Conservation (phyloP, 1,140 invertebrate species). For the Drosophila athabasca region DNA sequence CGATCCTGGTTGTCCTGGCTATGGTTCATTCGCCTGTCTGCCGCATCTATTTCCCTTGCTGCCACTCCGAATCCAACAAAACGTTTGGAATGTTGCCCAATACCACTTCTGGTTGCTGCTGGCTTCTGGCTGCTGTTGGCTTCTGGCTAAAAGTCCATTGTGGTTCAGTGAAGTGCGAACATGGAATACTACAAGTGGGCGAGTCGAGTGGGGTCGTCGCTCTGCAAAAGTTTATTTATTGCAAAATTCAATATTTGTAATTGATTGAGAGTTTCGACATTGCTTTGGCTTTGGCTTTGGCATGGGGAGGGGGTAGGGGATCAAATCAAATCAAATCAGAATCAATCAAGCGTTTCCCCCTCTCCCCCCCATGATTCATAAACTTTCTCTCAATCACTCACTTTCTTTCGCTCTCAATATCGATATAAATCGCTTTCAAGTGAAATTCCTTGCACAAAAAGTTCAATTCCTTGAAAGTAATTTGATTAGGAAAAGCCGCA, state of each 20-base stretch:
- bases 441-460: neutral
- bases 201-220: neutral
- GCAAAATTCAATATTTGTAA: conserved; percentile 6
- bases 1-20: neutral
- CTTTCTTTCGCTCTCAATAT: conserved; percentile 4
- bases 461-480: conserved; percentile 29
- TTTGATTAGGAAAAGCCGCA: conserved; percentile 29
- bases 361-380: too few species aligned
- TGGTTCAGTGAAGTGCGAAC: conserved; percentile 55
- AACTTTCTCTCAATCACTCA: conserved; percentile 11
- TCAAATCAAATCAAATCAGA: neutral
- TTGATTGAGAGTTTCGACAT: too few species aligned
- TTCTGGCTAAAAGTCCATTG: neutral
- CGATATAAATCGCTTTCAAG: too few species aligned
- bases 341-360: neutral
- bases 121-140: too few species aligned
- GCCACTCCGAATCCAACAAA: conserved; percentile 13
- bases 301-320: neutral
- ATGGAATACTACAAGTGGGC: conserved; percentile 39
- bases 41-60: neutral
- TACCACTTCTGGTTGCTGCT: neutral
- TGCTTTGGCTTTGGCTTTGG: neutral
- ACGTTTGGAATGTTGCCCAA: conserved; percentile 42
- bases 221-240: conserved; percentile 50
- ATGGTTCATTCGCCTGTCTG: neutral